Evolutionary conservation across 1,140 invertebrate genomes (phyloP), one percentile per base, ranked within the genome.

Genomic region (Drosophila pallidifrons): DNA sequence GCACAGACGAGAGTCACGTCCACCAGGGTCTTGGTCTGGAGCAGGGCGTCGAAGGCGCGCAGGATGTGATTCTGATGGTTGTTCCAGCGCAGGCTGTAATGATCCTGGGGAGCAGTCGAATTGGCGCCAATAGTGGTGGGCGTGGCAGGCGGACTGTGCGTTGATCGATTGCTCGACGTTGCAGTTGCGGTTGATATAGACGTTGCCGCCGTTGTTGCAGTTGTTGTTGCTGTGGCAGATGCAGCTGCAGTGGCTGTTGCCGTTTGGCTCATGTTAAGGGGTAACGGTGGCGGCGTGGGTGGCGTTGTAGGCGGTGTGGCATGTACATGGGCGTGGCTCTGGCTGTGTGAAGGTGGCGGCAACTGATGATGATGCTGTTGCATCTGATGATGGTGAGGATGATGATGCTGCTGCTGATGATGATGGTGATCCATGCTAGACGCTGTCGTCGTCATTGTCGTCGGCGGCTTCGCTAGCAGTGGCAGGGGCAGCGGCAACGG

Each of bases 11-110:
- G 94, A 1, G 97, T 98, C 55, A 98, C 97, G 91, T 98, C 97
- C 47, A 98, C 97, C 46, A 98, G 95, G 3, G 95, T 95, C 92
- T 98, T 97, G 15, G 96, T 96, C 80, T 97, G 96, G 51, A 98
- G 94, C 47, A 98, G 94, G 6, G 96, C 95, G 82, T 98, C 97
- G 93, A 98, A 98, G 13, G 97, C 96, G 73, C 95, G 94, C 72
- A 98, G 94, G 91, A 98, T 95, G 93, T 98, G 96, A 63, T 94
- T 95, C 90, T 97, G 96, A 94, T 98, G 97, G 93, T 98, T 98
- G 94, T 98, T 97, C 97, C 97, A 98, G 93, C 96, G 95, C 72
- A 98, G 94, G 83, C 97, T 97, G 93, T 98, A 98, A 92, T 97
- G 96, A 82, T 97, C 96, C 92, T 96, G 94, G 20, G 46, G 45